Base-by-base conservation (phyloP, 2,797 vertebrate species). In the Rousettus madagascariensis region DNA sequence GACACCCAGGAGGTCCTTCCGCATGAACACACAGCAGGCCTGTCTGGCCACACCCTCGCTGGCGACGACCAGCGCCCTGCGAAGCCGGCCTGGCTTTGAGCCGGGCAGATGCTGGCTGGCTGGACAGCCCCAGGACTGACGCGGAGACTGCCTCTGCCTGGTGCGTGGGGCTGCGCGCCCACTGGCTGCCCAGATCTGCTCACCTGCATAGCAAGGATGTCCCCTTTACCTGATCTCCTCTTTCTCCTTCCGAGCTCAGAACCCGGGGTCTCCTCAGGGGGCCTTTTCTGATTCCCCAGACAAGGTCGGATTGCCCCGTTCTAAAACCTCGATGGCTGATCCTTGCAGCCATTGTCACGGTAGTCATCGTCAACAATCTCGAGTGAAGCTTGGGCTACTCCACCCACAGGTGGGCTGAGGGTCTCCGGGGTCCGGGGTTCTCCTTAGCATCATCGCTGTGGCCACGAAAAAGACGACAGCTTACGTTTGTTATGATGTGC, bases 1-100 rank as follows among this genome's bases (percentile, higher is more conserved):
- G 63, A 41, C 89, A 36, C 90, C 75, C 65, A 2, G 24, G 65
- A 49, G 83, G 87, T 90, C 95, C 92, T 97, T 96, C 94, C 91
- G 93, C 96, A 72, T 41, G 63, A 49, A 57, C 17, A 6, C 43
- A 20, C 20, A 4, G 12, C 28, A 26, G 74, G 65, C 33, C 26
- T 2, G 36, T 2, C 8, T 16, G n/a, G 61, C 33, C 87, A 77
- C 95, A 80, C 91, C 89, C 69, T 96, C 63, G 20, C 26, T 11
- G 24, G 36, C 22, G 33, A 85, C 90, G 72, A 4, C 65, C 38
- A 4, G 30, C 2, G 0, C 92, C 77, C 61, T 17, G 13, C 1
- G 71, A 57, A 59, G 19, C n/a, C 51, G 2, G 2, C 57, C 46
- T 59, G 77, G 85, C 92, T 72, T 83, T 87, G 5, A 2, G 33